Evolutionary conservation across 2,113 vertebrate genomes (phyloP).

Genomic region (Chrysochloris asiatica): DNA sequence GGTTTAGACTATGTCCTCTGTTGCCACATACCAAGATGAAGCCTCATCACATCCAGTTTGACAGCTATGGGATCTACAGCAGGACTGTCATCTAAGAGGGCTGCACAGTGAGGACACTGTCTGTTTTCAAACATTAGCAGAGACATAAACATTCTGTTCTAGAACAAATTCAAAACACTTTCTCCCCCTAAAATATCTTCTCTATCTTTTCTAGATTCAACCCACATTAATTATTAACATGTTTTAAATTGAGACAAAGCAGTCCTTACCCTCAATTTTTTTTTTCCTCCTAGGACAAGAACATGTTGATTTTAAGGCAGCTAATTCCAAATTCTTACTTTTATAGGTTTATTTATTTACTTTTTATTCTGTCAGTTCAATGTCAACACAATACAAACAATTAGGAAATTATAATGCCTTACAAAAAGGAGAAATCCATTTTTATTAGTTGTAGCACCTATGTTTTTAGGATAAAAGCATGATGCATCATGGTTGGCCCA

Average conservation of each 20-base stretch:
- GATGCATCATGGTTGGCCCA: background rate
- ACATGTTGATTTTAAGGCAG: constrained; percentile 38
- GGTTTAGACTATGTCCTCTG: background rate
- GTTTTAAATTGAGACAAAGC: background rate
- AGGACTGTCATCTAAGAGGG: background rate
- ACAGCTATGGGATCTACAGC: background rate
- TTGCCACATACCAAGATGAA: constrained; percentile 1
- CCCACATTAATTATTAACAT: background rate
- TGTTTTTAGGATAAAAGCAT: constrained; percentile 38
- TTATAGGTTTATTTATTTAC: constrained; percentile 27
- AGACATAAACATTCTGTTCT: constrained; percentile 49
- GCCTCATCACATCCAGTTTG: constrained; percentile 47
- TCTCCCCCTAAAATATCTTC: constrained; percentile 20
- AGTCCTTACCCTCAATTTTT: constrained; percentile 13
- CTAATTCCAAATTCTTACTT: constrained; percentile 44
- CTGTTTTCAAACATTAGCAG: constrained; percentile 6
- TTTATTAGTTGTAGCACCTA: constrained; percentile 31
- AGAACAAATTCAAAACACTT: constrained; percentile 41
- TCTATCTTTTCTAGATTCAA: constrained; percentile 12
- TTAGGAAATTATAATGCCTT: constrained; percentile 35
- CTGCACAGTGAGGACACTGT: background rate
- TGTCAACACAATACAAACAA: background rate
- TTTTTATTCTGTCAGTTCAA: constrained; percentile 4
- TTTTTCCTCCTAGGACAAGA: background rate
- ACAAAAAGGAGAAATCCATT: background rate